Percentiles rank a stretch among this genome's conserved stretches.
Conservation (phyloP, 2,888 invertebrate species). For the Sepioteuthis lessoniana region DNA sequence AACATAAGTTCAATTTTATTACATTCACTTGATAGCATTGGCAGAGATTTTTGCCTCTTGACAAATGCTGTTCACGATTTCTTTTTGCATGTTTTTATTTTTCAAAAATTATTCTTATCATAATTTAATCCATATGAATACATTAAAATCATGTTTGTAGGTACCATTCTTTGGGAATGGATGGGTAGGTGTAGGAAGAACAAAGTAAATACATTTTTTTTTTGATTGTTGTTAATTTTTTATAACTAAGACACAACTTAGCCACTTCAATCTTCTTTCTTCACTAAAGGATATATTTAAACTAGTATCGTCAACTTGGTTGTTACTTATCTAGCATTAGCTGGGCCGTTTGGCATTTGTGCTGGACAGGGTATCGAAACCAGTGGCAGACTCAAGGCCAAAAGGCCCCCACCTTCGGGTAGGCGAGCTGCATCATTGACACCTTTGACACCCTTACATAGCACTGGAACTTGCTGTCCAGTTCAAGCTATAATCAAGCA, state of each 20-base stretch:
- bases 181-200: not conserved
- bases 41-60: not conserved
- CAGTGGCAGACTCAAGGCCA: no score
- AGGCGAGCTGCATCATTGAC: no score
- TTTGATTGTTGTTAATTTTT: not conserved
- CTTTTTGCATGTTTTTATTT: not conserved
- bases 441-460: no score
- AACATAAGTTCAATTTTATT: not conserved
- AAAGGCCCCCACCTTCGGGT: no score
- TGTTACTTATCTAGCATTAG: no score
- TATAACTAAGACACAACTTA: not conserved
- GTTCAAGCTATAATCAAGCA: no score
- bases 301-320: no score
- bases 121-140: not conserved
- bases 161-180: not conserved
- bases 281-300: no score
- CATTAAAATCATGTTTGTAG: not conserved
- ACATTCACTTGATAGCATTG: not conserved
- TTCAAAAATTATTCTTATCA: not conserved
- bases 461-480: no score
- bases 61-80: not conserved
- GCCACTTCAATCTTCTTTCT: not conserved
- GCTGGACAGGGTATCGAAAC: no score
- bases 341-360: no score
- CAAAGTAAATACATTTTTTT: not conserved